A percentile compares a stretch with the other conserved stretches of the same genome.
phyloP scores from a whole-genome alignment of 2,797 vertebrate genomes.

The Psittacula echo region DNA sequence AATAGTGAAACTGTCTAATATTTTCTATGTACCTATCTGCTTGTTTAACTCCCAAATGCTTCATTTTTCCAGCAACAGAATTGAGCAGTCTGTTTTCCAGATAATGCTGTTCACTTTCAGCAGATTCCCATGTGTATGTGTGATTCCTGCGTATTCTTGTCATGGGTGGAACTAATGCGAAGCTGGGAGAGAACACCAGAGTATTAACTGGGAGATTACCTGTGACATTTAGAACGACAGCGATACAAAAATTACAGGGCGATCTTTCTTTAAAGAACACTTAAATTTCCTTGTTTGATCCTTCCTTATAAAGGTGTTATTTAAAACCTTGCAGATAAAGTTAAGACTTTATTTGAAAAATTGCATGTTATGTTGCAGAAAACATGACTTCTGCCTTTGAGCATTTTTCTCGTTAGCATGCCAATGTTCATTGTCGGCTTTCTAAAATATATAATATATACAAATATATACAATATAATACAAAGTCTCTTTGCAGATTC shows the following conservation, averaged over 20 bases:
- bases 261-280: not conserved
- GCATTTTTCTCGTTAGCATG: not conserved
- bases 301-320: rapidly evolving
- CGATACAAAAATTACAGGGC: not conserved
- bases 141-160: not conserved
- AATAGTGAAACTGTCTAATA: not conserved
- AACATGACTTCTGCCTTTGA: not conserved
- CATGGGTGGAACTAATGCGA: not conserved
- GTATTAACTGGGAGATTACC: not conserved
- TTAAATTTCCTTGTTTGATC: not conserved
- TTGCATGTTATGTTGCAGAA: not conserved
- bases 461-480: not conserved
- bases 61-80: not conserved
- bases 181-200: not conserved
- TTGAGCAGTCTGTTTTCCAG: not conserved
- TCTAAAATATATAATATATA: not conserved
- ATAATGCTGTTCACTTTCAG: not conserved
- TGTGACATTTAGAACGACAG: not conserved
- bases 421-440: not conserved
- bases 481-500: conserved; percentile 53
- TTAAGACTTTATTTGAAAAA: not conserved
- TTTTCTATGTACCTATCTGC: not conserved
- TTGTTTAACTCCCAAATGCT: not conserved
- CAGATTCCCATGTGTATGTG: not conserved
- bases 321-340: not conserved